phyloP scores from a whole-genome alignment of 2,888 invertebrate species.

The Agrochola lychnidis region DNA sequence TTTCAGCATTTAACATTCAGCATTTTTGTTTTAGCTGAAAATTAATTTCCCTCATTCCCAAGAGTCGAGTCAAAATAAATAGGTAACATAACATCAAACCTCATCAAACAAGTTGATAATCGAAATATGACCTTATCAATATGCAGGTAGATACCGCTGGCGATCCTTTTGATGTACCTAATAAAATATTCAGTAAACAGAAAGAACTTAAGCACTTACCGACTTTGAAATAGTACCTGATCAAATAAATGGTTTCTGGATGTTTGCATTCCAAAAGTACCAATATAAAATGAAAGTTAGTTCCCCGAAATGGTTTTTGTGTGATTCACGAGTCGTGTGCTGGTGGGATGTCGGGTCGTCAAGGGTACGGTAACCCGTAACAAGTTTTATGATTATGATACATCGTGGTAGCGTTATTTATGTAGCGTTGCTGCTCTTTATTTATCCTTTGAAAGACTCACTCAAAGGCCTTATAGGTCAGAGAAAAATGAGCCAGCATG shows the following conservation, averaged over 20 bases:
- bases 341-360: constrained; percentile 68
- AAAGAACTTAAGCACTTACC: constrained; percentile 38
- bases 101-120: constrained; percentile 21
- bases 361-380: constrained; percentile 75
- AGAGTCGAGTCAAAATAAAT: not conserved
- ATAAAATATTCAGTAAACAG: constrained; percentile 58
- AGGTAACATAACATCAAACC: constrained; percentile 5
- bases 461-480: constrained; percentile 66
- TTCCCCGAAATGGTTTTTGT: constrained; percentile 76
- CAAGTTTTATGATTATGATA: constrained; percentile 81
- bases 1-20: too few species aligned
- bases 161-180: constrained; percentile 28
- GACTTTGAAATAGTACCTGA: constrained; percentile 63
- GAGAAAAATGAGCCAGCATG: constrained; percentile 60
- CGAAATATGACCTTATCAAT: constrained; percentile 23
- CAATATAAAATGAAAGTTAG: constrained; percentile 76
- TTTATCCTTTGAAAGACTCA: constrained; percentile 69
- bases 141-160: constrained; percentile 11
- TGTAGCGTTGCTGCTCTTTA: constrained; percentile 73
- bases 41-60: too few species aligned
- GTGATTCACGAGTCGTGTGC: constrained; percentile 64
- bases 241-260: constrained; percentile 73
- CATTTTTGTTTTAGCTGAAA: too few species aligned
- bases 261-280: constrained; percentile 73
- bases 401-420: constrained; percentile 75